Evolutionary conservation across 2,113 vertebrate species (phyloP).

Genomic region (Xyrauchen texanus): DNA sequence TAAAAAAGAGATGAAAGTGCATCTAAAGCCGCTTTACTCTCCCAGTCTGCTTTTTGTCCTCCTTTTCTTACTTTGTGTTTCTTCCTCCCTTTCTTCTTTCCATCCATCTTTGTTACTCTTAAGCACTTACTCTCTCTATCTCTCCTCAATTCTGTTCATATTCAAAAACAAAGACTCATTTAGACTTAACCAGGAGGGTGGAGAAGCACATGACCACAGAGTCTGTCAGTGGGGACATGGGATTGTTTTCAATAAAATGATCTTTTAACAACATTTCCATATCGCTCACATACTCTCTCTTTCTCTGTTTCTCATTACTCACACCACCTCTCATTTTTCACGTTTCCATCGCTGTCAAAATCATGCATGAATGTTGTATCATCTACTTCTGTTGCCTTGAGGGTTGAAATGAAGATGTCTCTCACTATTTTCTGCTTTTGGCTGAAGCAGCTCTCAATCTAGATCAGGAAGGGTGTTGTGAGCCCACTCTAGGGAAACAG

Average conservation of each 20-base stretch:
- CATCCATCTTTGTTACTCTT: slow-evolving; percentile 43
- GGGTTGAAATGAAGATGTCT: background rate
- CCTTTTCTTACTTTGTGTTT: slow-evolving; percentile 42
- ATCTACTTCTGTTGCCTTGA: too few species aligned
- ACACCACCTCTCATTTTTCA: slow-evolving; percentile 35
- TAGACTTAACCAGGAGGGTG: slow-evolving; percentile 58
- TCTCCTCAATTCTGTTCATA: slow-evolving; percentile 40
- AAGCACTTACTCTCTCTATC: slow-evolving; percentile 54
- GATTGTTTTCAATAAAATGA: slow-evolving; percentile 74
- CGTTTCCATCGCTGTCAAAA: background rate
- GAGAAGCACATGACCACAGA: slow-evolving; percentile 56
- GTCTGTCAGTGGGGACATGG: slow-evolving; percentile 69
- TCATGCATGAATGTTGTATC: background rate
- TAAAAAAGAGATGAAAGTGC: slow-evolving; percentile 39
- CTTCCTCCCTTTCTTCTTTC: slow-evolving; percentile 43
- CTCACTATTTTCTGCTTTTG: background rate
- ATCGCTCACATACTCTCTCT: slow-evolving; percentile 57
- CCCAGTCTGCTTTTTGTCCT: slow-evolving; percentile 50
- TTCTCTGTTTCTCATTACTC: slow-evolving; percentile 42
- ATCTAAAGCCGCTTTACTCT: slow-evolving; percentile 68
- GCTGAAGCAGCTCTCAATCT: slow-evolving; percentile 44
- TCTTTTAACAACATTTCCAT: slow-evolving; percentile 58
- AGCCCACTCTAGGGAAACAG: background rate
- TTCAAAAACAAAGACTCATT: slow-evolving; percentile 36
- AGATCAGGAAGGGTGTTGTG: background rate